Evolutionary conservation across 1,140 invertebrate species (phyloP), one percentile per base, ranked within the genome.

Genomic region (Drosophila nigromelanica): DNA sequence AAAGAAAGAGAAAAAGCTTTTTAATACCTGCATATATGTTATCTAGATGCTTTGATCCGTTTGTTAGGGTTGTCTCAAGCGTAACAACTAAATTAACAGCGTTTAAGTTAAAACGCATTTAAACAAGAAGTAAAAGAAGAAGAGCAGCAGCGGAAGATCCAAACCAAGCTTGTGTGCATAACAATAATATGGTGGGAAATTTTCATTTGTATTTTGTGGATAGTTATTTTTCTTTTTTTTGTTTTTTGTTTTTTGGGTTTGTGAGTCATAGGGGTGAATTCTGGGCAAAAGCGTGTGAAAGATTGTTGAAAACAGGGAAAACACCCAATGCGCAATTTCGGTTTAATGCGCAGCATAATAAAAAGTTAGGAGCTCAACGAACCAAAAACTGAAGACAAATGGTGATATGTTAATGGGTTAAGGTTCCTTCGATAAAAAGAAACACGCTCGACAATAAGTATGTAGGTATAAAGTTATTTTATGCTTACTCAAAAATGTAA

Each of bases 1-100:
- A 30, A 37, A 73, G 30, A 72, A 58, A 24, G 18, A 54, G 45
- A 59, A 59, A 55, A 48, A 50, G 39, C 55, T 42, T 63, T 71
- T 70, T 47, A 18, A 39, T 7, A 7, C 33, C 12, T 50, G 30
- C n/a, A 33, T 35, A 43, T 59, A 30, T 69, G 39, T 69, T 78
- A 75, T 70, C 72, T 52, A 59, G 74, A 69, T 69, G 54, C 35
- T 55, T 66, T 59, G 55, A 63, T 63, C 45, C 59, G 45, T 37
- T 62, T 74, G 62, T 59, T 67, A 8, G 18, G 39, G 11, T 58
- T 40, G 67, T 47, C 47, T 75, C 58, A 74, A 75, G 75, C 75
- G 75, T 70, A 78, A 78, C 75, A 74, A 71, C 75, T 78, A 78
- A 78, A 78, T 78, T 78, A 78, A 78, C 71, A 77, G 60, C 60